These are phyloP conservation scores for Tamandua tetradactyla DNA, from an alignment of 2,797 vertebrate genomes.

Conservation along the genomic window DNA sequence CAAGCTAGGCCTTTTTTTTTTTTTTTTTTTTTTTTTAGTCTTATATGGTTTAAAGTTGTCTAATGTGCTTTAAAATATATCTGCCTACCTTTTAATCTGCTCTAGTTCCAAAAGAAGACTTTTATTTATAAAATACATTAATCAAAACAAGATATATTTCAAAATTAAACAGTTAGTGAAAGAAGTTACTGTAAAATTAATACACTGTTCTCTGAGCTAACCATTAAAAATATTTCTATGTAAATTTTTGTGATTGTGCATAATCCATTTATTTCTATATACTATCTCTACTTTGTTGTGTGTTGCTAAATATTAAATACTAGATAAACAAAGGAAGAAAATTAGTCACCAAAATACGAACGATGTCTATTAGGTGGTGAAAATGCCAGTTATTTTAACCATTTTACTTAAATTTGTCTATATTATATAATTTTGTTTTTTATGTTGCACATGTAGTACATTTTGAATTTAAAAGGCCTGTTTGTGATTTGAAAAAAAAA, in stretches of 20 bases:
- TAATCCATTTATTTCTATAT: neutral
- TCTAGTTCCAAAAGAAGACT: neutral
- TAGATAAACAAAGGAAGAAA: neutral
- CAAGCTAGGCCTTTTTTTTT: neutral
- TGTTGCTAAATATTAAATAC: neutral
- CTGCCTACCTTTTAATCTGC: neutral
- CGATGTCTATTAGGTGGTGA: neutral
- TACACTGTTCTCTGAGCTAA: neutral
- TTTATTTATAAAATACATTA: neutral
- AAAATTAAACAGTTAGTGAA: neutral
- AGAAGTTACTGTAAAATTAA: neutral
- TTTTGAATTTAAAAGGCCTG: too few relatives aligned
- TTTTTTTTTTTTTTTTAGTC: neutral
- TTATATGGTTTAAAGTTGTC: neutral
- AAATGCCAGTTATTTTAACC: neutral
- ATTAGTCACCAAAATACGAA: neutral
- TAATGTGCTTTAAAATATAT: neutral
- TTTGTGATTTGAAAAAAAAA: too few relatives aligned
- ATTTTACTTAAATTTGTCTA: neutral
- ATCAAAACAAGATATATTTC: neutral
- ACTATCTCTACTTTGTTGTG: neutral
- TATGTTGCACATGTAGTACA: too few relatives aligned
- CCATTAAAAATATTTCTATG: neutral
- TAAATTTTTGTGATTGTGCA: neutral
- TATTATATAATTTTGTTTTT: neutral